Percentiles rank a stretch among this genome's conserved stretches.
phyloP scores from a whole-genome alignment of 2,888 invertebrate genomes.

The Agonopterix heracliana region DNA sequence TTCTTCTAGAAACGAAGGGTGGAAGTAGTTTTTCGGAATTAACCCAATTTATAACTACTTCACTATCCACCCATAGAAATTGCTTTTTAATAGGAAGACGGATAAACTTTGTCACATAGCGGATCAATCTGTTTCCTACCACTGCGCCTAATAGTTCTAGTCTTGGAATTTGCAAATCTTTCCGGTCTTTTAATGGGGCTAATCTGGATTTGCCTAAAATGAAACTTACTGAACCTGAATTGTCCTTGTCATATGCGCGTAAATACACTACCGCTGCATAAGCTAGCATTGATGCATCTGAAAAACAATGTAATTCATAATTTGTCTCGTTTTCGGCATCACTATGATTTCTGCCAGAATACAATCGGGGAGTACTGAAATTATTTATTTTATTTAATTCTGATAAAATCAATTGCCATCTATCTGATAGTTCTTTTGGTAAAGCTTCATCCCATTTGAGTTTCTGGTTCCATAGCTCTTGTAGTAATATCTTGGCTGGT shows the following conservation, averaged over 20 bases:
- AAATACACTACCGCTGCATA: slow-evolving; percentile 10
- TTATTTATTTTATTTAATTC: neutral
- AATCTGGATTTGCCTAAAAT: slow-evolving; percentile 6
- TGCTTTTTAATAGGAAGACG: neutral
- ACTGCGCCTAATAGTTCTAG: slow-evolving; percentile 8
- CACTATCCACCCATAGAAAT: slow-evolving; percentile 16
- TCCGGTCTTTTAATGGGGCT: slow-evolving; percentile 4
- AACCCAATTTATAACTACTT: slow-evolving; percentile 9
- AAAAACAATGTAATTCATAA: neutral
- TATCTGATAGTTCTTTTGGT: neutral
- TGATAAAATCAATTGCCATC: neutral
- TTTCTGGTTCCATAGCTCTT: slow-evolving; percentile 5
- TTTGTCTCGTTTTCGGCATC: neutral
- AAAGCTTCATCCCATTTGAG: slow-evolving; percentile 7
- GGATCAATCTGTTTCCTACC: slow-evolving; percentile 11
- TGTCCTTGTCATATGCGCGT: neutral
- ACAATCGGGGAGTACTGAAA: neutral
- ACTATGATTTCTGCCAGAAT: neutral
- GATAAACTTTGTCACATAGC: slow-evolving; percentile 3
- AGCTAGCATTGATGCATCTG: neutral
- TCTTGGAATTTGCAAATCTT: slow-evolving; percentile 6
- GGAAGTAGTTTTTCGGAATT: slow-evolving; percentile 11
- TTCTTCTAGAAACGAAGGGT: slow-evolving; percentile 12
- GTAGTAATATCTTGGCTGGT: slow-evolving; percentile 9
- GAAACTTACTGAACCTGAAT: neutral